phyloP scores from a whole-genome alignment of 2,797 vertebrate genomes.

The Propithecus deckenii region DNA sequence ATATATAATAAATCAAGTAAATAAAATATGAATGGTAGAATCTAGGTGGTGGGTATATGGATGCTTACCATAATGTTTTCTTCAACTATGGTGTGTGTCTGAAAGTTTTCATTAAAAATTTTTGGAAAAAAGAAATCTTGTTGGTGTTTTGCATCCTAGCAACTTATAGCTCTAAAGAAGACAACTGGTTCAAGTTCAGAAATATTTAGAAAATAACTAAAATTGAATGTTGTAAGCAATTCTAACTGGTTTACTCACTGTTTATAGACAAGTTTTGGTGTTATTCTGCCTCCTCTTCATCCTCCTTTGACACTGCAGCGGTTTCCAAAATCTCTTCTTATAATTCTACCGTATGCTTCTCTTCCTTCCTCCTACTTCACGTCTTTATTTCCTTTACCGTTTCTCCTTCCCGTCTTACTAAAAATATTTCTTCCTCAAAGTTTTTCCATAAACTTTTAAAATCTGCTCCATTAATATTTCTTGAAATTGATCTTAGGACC shows the following conservation, averaged over 20 bases:
- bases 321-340: not conserved
- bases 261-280: not conserved
- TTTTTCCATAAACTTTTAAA: not conserved
- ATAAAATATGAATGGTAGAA: not conserved
- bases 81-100: not conserved
- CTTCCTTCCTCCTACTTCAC: not conserved
- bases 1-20: not conserved
- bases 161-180: not conserved
- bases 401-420: not conserved
- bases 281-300: not conserved
- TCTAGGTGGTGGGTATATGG: not conserved
- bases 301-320: not conserved
- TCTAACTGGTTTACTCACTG: not conserved
- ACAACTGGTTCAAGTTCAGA: not conserved
- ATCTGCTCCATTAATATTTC: not conserved
- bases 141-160: not conserved
- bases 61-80: not conserved
- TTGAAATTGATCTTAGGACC: not conserved
- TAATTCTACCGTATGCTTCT: not conserved
- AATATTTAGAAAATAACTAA: conserved; percentile 17
- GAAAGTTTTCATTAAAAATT: not conserved
- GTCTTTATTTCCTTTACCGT: not conserved
- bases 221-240: not conserved
- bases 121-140: accelerated
- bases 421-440: not conserved